These are phyloP conservation scores for Natrix natrix DNA, from an alignment of 2,797 vertebrate genomes.

Conservation along the genomic window DNA sequence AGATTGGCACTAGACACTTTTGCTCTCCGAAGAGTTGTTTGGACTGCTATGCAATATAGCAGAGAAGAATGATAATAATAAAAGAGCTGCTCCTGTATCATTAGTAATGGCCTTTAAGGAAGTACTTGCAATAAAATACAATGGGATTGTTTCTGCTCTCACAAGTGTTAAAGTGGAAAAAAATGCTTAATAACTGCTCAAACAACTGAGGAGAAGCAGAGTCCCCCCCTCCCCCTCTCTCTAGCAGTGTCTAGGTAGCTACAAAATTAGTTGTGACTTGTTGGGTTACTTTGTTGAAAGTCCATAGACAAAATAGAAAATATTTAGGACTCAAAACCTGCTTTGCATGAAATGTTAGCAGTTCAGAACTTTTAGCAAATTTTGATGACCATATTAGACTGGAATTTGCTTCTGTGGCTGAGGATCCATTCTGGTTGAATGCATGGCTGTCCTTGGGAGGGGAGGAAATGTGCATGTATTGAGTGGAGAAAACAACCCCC, in stretches of 20 bases:
- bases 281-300: neutral
- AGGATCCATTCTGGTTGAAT: neutral
- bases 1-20: conserved; percentile 47
- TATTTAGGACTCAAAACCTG: accelerated
- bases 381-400: neutral
- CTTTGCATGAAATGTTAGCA: neutral
- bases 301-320: neutral
- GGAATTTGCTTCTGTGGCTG: neutral
- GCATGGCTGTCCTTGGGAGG: neutral
- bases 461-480: neutral
- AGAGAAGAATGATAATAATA: conserved; percentile 49
- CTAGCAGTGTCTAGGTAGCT: neutral
- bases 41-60: conserved; percentile 53
- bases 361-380: neutral
- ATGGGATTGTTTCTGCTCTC: conserved; percentile 14
- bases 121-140: conserved; percentile 56
- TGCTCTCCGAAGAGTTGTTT: conserved; percentile 55
- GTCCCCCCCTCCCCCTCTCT: accelerated
- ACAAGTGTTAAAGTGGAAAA: neutral
- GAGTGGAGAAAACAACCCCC: neutral
- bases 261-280: neutral
- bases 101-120: conserved; percentile 61
- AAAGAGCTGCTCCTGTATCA: conserved; percentile 32
- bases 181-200: conserved; percentile 1
- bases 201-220: neutral